These are phyloP conservation scores for Polyommatus icarus DNA, from an alignment of 2,888 invertebrate species.

Conservation along the genomic window DNA sequence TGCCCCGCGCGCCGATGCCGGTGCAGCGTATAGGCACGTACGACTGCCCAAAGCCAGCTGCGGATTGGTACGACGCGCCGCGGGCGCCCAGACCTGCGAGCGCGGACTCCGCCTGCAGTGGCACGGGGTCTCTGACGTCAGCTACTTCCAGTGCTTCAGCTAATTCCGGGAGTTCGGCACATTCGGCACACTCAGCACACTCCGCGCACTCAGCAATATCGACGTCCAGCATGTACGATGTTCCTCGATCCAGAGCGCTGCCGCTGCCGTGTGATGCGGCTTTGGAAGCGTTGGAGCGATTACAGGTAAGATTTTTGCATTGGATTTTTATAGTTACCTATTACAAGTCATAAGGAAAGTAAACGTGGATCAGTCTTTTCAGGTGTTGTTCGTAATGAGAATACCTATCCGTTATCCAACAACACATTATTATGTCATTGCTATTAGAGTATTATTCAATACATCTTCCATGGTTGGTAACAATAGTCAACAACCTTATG, in stretches of 20 bases:
- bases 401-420: no score
- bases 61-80: constrained; percentile 75
- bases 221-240: constrained; percentile 75
- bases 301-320: constrained; percentile 72
- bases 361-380: no score
- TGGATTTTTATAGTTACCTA: no score
- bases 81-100: constrained; percentile 75
- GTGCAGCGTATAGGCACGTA: constrained; percentile 86
- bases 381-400: no score
- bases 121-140: constrained; percentile 74
- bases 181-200: constrained; percentile 58
- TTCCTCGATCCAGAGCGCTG: constrained; percentile 69
- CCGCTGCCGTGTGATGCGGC: constrained; percentile 76
- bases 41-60: constrained; percentile 76
- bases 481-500: no score
- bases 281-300: constrained; percentile 71
- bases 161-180: constrained; percentile 63
- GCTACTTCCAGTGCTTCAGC: constrained; percentile 75
- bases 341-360: no score
- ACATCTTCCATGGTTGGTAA: no score
- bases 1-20: constrained; percentile 74
- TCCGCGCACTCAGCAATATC: constrained; percentile 69
- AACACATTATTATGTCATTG: no score
- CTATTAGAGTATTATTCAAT: no score
- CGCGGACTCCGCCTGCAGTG: constrained; percentile 80